Conservation (phyloP, 92 coral and sea anemone species). For the Phenganax stokvisi region DNA sequence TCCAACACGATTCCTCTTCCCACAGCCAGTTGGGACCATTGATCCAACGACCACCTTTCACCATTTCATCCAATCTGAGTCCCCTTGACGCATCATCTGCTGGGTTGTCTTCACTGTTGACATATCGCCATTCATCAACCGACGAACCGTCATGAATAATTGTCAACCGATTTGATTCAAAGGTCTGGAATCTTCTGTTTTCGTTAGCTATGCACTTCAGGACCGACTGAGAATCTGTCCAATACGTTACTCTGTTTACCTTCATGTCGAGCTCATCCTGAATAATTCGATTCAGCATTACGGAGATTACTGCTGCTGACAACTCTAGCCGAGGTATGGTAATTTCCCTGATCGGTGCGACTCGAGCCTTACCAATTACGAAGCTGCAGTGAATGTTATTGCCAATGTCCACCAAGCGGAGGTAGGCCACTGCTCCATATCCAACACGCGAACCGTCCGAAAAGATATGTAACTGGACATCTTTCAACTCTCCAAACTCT, state of each 20-base stretch:
- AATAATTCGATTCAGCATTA: slow-evolving; percentile 19
- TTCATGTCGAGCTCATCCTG: slow-evolving; percentile 41
- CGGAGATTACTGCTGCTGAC: slow-evolving; percentile 40
- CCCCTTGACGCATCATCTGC: slow-evolving; percentile 48
- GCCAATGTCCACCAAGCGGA: slow-evolving; percentile 38
- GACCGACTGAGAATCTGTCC: slow-evolving; percentile 50
- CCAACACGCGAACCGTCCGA: slow-evolving; percentile 48
- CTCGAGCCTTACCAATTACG: slow-evolving; percentile 40
- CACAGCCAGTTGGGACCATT: slow-evolving; percentile 52
- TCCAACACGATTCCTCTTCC: slow-evolving; percentile 36
- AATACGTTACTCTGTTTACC: slow-evolving; percentile 39
- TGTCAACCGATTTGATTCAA: slow-evolving; percentile 31
- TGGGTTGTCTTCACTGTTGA: slow-evolving; percentile 41
- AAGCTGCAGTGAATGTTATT: slow-evolving; percentile 25
- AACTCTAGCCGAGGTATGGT: slow-evolving; percentile 47
- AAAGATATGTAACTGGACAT: slow-evolving; percentile 44
- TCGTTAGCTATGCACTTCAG: slow-evolving; percentile 41
- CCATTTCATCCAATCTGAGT: slow-evolving; percentile 43
- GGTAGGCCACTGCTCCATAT: slow-evolving; percentile 42
- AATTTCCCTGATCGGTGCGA: slow-evolving; percentile 38
- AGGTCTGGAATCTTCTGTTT: slow-evolving; percentile 37
- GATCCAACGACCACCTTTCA: slow-evolving; percentile 53
- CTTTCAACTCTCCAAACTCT: slow-evolving; percentile 32
- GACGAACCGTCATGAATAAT: slow-evolving; percentile 35
- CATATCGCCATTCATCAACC: slow-evolving; percentile 39